Conservation (phyloP, 2,888 invertebrate genomes). For the Campopleginae sp. region DNA sequence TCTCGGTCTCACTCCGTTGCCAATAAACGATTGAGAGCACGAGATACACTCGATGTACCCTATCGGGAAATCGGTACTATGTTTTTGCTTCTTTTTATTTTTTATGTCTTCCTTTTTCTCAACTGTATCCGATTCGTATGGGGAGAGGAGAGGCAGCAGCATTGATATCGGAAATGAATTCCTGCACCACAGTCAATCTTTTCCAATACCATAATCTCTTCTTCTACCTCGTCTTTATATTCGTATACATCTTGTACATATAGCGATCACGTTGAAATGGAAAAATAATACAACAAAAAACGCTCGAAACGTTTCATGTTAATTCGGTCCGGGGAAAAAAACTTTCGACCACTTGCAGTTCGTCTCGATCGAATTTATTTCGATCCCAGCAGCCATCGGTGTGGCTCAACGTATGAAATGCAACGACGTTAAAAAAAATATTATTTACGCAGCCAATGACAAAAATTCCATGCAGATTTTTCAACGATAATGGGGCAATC, state of each 20-base stretch:
- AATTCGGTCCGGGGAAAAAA: not conserved
- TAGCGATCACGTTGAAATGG: not conserved
- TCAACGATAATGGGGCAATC: no score
- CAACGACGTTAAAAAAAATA: no score
- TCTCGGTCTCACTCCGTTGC: constrained; percentile 19
- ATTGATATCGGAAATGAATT: constrained; percentile 63
- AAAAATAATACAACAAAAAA: constrained; percentile 8
- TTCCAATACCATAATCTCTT: constrained; percentile 27
- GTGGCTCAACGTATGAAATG: no score
- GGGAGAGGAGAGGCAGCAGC: constrained; percentile 7
- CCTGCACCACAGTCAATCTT: constrained; percentile 38
- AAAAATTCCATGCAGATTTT: no score
- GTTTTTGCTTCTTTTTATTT: constrained; percentile 33
- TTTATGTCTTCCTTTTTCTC: constrained; percentile 9
- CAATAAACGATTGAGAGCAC: constrained; percentile 60
- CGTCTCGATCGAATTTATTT: not conserved
- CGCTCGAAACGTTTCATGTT: not conserved
- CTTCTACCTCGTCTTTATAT: not conserved
- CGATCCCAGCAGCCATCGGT: no score
- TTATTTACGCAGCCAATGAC: no score
- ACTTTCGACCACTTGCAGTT: not conserved
- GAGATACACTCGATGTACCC: constrained; percentile 52
- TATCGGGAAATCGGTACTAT: constrained; percentile 52
- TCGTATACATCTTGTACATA: not conserved
- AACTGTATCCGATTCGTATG: constrained; percentile 29